Conservation (phyloP, 2,113 vertebrate genomes). For the Toxotes chatareus region DNA sequence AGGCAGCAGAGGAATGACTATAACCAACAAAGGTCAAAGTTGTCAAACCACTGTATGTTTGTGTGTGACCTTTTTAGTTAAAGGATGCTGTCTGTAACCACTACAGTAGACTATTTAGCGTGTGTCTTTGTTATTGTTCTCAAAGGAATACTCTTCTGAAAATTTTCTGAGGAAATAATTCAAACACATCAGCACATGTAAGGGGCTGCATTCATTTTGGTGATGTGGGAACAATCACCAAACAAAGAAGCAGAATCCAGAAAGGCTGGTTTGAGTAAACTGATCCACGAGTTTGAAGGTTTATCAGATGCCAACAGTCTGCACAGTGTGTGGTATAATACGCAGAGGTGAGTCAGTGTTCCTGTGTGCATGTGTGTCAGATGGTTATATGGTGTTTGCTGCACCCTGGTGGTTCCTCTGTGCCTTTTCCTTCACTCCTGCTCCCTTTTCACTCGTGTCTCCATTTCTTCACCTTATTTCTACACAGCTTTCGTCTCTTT, state of each 20-base stretch:
- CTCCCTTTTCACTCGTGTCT: neutral
- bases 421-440: neutral
- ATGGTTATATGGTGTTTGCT: slow-evolving; percentile 27
- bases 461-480: neutral
- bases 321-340: too few species aligned
- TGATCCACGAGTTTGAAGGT: neutral
- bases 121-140: too few species aligned
- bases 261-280: neutral
- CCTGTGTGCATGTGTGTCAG: too few species aligned
- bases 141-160: too few species aligned
- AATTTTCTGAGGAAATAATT: too few species aligned
- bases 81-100: neutral
- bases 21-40: slow-evolving; percentile 19
- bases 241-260: too few species aligned
- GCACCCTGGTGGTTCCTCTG: slow-evolving; percentile 59
- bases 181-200: too few species aligned
- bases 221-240: too few species aligned
- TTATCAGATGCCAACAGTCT: too few species aligned
- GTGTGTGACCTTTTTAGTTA: neutral
- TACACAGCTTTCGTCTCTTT: too few species aligned
- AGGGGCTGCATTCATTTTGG: too few species aligned
- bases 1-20: neutral
- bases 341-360: neutral
- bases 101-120: too few species aligned
- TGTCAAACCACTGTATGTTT: neutral